phyloP scores from a whole-genome alignment of 2,888 invertebrate genomes.

The Acanthosepion pharaonis region DNA sequence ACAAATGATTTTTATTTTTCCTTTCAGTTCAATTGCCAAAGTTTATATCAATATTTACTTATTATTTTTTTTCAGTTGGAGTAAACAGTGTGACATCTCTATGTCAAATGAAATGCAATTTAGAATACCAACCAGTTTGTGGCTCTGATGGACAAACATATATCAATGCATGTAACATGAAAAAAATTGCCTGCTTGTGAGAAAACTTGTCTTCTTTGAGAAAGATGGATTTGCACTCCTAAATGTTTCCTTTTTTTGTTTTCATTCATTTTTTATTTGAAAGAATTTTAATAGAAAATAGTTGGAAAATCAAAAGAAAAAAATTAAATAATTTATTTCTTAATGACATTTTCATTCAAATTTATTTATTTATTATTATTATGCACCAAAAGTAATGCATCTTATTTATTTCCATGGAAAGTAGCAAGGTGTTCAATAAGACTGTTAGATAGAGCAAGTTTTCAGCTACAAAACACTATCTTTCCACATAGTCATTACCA shows the following conservation, averaged over 20 bases:
- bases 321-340: neutral
- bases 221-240: too few species aligned
- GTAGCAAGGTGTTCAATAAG: too few species aligned
- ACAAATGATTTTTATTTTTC: neutral
- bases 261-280: neutral
- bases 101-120: neutral
- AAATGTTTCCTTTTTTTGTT: neutral
- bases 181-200: neutral
- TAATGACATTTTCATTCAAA: neutral
- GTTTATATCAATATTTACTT: neutral
- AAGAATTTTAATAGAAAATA: neutral
- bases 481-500: too few species aligned
- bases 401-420: too few species aligned
- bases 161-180: neutral
- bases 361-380: neutral
- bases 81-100: neutral
- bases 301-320: too few species aligned
- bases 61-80: neutral
- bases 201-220: neutral
- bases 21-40: neutral
- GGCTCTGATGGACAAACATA: constrained; percentile 9
- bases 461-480: neutral
- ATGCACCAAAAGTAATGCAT: too few species aligned
- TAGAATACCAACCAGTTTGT: neutral
- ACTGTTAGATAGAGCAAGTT: too few species aligned